Conservation (phyloP, 2,113 vertebrate species). For the Callorhinus ursinus region DNA sequence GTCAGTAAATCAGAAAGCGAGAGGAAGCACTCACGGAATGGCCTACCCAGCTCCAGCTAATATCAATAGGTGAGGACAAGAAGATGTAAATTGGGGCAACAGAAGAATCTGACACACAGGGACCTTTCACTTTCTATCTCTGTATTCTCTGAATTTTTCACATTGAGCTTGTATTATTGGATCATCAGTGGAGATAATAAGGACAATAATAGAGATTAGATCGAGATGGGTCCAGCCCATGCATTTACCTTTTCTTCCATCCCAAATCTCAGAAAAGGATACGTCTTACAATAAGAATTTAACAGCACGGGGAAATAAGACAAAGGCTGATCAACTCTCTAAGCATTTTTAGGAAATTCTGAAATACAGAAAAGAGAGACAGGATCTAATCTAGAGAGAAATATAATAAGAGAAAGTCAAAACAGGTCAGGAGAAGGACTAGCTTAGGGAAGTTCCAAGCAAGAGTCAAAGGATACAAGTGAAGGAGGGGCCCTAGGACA, state of each 20-base stretch:
- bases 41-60: not conserved
- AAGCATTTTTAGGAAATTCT: slow-evolving; percentile 20
- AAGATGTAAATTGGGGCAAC: not conserved
- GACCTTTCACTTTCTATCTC: not conserved
- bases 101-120: not conserved
- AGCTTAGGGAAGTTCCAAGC: slow-evolving; percentile 11
- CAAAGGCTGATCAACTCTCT: not conserved
- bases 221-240: not conserved
- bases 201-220: not conserved
- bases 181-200: not conserved
- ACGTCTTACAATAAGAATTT: not conserved
- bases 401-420: slow-evolving; percentile 24
- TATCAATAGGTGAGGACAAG: not conserved
- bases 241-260: not conserved
- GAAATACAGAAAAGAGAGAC: not conserved
- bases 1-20: not conserved
- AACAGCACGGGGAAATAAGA: not conserved
- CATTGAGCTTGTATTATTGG: not conserved
- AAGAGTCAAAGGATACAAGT: not conserved
- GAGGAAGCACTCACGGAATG: not conserved
- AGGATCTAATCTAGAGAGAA: not conserved
- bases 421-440: slow-evolving; percentile 11
- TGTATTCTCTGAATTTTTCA: slow-evolving; percentile 22
- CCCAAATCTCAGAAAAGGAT: not conserved
- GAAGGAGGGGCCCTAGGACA: not conserved